Evolutionary conservation across 2,888 invertebrate species (phyloP).

Genomic region (Eubasilissa splendida): DNA sequence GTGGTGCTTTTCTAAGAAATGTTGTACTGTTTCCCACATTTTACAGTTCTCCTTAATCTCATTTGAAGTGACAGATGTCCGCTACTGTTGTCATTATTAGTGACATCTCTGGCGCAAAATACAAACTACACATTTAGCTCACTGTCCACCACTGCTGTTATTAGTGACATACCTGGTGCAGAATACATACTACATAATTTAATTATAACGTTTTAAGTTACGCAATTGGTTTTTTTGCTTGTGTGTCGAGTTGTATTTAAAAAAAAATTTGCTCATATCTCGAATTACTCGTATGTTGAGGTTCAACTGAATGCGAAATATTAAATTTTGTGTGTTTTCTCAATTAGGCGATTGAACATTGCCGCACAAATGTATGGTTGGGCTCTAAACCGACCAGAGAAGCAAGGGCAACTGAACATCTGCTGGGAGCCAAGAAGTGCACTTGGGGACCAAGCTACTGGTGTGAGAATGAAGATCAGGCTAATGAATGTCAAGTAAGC

Average conservation of each 20-base stretch:
- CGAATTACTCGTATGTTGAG: not conserved
- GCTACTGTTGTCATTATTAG: no score
- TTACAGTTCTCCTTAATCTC: no score
- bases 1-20: no score
- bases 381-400: constrained; percentile 53
- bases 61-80: no score
- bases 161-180: no score
- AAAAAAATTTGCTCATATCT: not conserved
- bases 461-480: constrained; percentile 73
- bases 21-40: no score
- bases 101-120: no score
- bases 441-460: constrained; percentile 81
- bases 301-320: no score
- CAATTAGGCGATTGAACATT: constrained; percentile 64
- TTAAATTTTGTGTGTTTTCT: constrained; percentile 47
- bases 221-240: not conserved
- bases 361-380: constrained; percentile 64
- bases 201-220: not conserved
- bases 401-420: constrained; percentile 38
- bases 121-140: no score
- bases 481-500: constrained; percentile 70
- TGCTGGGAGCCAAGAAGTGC: constrained; percentile 74
- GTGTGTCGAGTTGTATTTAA: not conserved
- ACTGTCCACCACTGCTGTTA: no score
- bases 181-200: not conserved